These are phyloP conservation scores for Chlorodrepanis virens DNA, from an alignment of 2,113 vertebrate genomes.

Conservation along the genomic window DNA sequence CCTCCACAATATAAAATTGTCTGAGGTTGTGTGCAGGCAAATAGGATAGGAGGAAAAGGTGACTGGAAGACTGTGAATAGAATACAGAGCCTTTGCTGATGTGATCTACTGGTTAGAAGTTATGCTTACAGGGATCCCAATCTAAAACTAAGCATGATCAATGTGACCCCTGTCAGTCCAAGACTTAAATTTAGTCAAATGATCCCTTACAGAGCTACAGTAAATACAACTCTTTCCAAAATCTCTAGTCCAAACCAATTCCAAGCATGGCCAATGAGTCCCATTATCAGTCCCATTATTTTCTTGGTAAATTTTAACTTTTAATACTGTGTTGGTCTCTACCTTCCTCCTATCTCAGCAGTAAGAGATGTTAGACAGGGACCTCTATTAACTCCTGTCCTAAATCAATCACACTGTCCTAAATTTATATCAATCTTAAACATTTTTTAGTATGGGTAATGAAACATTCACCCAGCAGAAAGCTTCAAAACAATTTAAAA, in stretches of 20 bases:
- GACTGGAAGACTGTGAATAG: neutral
- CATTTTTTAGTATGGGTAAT: neutral
- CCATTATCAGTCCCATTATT: neutral
- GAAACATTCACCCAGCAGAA: neutral
- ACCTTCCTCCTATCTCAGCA: neutral
- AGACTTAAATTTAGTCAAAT: neutral
- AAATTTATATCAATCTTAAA: neutral
- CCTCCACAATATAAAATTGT: neutral
- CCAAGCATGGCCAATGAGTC: neutral
- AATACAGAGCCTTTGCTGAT: neutral
- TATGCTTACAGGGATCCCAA: neutral
- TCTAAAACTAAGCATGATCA: neutral
- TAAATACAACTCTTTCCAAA: neutral
- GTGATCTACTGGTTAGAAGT: neutral
- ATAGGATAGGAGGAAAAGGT: neutral
- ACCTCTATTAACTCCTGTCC: neutral
- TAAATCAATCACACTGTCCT: neutral
- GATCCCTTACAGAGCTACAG: neutral
- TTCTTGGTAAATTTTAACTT: neutral
- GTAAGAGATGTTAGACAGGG: neutral
- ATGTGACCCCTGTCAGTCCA: neutral
- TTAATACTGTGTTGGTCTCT: neutral
- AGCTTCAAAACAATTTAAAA: neutral
- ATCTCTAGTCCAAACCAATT: neutral
- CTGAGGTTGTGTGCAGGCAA: neutral